Evolutionary conservation across 2,797 vertebrate species (phyloP).

Genomic region (Chaetophractus vellerosus): DNA sequence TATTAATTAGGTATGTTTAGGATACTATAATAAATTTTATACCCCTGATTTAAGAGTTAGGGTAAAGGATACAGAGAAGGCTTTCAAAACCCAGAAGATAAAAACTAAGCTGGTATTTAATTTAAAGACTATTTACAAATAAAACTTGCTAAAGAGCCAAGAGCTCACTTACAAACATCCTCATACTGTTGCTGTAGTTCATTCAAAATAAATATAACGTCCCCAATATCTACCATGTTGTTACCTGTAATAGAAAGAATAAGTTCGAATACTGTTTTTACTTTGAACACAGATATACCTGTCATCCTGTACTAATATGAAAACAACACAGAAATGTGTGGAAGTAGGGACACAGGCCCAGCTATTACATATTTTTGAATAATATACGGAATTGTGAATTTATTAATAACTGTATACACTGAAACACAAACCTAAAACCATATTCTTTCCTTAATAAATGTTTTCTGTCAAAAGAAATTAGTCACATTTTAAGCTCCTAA

Average conservation of each 20-base stretch:
- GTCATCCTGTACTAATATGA: not conserved
- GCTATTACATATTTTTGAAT: not conserved
- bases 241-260: constrained; percentile 74
- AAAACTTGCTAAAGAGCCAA: constrained; percentile 6
- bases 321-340: not conserved
- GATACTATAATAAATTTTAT: constrained; percentile 7
- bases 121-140: constrained; percentile 38
- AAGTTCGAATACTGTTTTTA: constrained; percentile 22
- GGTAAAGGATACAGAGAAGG: not conserved
- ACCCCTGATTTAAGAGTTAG: not conserved
- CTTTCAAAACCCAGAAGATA: constrained; percentile 5
- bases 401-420: not conserved
- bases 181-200: constrained; percentile 67
- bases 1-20: not conserved
- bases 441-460: constrained; percentile 12
- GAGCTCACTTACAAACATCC: constrained; percentile 72
- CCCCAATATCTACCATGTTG: constrained; percentile 73
- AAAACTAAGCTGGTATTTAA: not conserved
- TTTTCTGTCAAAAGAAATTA: constrained; percentile 21
- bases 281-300: constrained; percentile 46
- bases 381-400: not conserved
- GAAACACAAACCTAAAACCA: constrained; percentile 25
- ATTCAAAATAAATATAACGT: constrained; percentile 73
- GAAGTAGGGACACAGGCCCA: not conserved
- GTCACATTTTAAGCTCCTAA: not conserved